A percentile compares a stretch with the other conserved stretches of the same genome.
Evolutionary conservation across 2,888 invertebrate genomes (phyloP).

Genomic region (Melanophora roralis): DNA sequence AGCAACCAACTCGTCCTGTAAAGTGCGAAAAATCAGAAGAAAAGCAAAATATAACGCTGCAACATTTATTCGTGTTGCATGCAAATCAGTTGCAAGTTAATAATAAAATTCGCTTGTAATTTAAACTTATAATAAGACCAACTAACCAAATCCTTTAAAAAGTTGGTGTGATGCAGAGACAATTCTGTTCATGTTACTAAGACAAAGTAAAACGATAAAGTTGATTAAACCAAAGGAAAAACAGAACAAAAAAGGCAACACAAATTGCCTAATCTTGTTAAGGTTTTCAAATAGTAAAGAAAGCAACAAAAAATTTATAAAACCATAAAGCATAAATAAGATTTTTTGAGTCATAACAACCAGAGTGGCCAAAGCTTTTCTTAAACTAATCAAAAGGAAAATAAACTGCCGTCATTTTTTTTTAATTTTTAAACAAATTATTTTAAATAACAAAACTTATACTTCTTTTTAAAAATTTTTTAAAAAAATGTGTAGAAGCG

Average conservation of each 20-base stretch:
- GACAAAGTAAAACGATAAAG: not conserved
- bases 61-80: conserved; percentile 70
- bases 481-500: too few relatives aligned
- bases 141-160: conserved; percentile 53
- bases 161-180: conserved; percentile 33
- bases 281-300: conserved; percentile 18
- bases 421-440: too few relatives aligned
- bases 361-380: too few relatives aligned
- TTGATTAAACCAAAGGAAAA: too few relatives aligned
- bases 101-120: conserved; percentile 60
- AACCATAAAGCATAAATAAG: conserved; percentile 57
- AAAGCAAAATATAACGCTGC: conserved; percentile 58
- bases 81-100: conserved; percentile 69
- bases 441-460: too few relatives aligned
- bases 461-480: too few relatives aligned
- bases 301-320: conserved; percentile 49
- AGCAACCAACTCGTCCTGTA: not conserved
- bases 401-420: too few relatives aligned
- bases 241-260: conserved; percentile 33
- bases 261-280: conserved; percentile 61
- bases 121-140: conserved; percentile 59
- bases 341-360: too few relatives aligned
- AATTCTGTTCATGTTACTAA: conserved; percentile 46
- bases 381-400: too few relatives aligned
- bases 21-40: not conserved